These are phyloP conservation scores for Troides aeacus DNA, from an alignment of 2,888 invertebrate genomes.

Conservation along the genomic window DNA sequence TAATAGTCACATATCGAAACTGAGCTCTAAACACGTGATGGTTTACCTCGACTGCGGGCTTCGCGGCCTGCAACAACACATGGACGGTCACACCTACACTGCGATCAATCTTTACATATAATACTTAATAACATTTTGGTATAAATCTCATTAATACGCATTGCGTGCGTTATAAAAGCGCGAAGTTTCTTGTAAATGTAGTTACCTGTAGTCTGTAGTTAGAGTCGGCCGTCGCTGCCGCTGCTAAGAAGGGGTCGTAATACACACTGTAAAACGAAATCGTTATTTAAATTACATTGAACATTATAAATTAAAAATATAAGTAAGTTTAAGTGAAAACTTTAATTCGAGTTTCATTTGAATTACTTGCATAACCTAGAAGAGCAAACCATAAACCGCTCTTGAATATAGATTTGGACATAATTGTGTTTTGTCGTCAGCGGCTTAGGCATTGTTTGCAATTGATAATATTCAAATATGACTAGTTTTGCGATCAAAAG, in stretches of 20 bases:
- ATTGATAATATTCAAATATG: background rate
- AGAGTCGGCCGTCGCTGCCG: slow-evolving; percentile 91
- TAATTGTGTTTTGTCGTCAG: background rate
- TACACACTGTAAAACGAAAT: slow-evolving; percentile 87
- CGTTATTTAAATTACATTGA: background rate
- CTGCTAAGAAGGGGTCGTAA: slow-evolving; percentile 97
- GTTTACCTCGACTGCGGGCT: slow-evolving; percentile 85
- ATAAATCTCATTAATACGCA: background rate
- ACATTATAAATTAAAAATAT: background rate
- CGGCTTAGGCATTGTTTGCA: background rate
- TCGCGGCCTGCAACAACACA: slow-evolving; percentile 85
- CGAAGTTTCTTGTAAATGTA: slow-evolving; percentile 11
- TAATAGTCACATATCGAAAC: slow-evolving; percentile 56
- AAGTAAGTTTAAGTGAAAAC: background rate
- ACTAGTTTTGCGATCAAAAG: background rate
- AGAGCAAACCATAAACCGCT: background rate
- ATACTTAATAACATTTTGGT: slow-evolving; percentile 9
- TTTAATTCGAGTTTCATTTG: too few species aligned
- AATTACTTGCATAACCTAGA: background rate
- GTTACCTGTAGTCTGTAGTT: slow-evolving; percentile 95
- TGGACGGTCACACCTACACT: slow-evolving; percentile 60
- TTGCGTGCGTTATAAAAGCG: slow-evolving; percentile 17
- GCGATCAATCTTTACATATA: slow-evolving; percentile 11
- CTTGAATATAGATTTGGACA: background rate
- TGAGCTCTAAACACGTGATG: slow-evolving; percentile 56